Evolutionary conservation across 2,113 vertebrate species (phyloP).

Genomic region (Rissa tridactyla): DNA sequence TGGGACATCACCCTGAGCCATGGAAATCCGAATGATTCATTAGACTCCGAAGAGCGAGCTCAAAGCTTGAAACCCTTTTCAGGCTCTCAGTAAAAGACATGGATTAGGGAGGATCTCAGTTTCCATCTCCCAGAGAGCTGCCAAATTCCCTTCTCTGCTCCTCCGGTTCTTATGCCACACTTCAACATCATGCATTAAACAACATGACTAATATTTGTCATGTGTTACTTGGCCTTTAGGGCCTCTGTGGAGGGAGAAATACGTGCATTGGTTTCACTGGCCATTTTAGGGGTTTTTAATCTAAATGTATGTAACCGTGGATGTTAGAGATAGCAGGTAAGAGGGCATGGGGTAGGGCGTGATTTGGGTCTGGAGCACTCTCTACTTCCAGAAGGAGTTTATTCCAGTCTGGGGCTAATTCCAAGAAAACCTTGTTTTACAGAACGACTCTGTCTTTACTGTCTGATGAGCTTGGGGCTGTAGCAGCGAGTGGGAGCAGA

Average conservation of each 20-base stretch:
- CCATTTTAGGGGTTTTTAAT: background rate
- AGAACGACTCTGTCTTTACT: background rate
- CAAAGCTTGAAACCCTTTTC: constrained; percentile 10
- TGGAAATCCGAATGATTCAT: constrained; percentile 47
- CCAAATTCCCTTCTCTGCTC: background rate
- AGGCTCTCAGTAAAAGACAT: background rate
- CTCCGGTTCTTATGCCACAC: background rate
- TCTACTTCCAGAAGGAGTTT: background rate
- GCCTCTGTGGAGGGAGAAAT: background rate
- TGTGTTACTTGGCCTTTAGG: background rate
- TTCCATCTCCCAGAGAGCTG: constrained; percentile 9
- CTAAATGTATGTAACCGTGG: background rate
- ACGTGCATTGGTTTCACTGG: background rate
- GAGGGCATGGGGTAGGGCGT: rapidly evolving
- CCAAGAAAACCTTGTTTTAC: background rate
- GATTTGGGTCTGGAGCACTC: background rate
- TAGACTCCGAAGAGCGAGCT: background rate
- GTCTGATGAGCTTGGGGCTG: background rate
- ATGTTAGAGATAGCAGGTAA: rapidly evolving
- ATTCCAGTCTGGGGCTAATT: background rate
- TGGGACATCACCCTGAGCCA: constrained; percentile 27
- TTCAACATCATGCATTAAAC: background rate
- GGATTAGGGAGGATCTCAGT: constrained; percentile 25
- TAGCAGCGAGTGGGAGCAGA: background rate
- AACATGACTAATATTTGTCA: background rate